Evolutionary conservation across 2,113 vertebrate genomes (phyloP).

Genomic region (Azemiops feae): DNA sequence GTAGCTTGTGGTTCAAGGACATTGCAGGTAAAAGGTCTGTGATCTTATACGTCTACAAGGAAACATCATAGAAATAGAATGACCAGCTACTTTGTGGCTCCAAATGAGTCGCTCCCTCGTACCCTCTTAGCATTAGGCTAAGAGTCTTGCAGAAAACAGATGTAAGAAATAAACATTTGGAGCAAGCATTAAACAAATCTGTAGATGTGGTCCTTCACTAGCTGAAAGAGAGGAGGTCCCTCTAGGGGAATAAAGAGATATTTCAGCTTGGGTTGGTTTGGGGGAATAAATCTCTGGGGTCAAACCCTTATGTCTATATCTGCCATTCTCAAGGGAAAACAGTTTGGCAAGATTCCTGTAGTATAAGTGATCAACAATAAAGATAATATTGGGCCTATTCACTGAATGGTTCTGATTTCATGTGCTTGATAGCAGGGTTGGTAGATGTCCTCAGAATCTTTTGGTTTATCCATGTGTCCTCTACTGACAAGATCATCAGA

Average conservation of each 20-base stretch:
- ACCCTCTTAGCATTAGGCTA: background rate
- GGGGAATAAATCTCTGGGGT: background rate
- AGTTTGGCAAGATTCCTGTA: background rate
- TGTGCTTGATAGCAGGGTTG: background rate
- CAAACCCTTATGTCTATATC: background rate
- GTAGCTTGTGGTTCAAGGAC: background rate
- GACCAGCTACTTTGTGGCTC: background rate
- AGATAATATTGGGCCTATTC: background rate
- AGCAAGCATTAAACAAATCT: background rate
- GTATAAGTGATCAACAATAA: background rate
- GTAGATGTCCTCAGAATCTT: background rate
- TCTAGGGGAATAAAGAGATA: background rate
- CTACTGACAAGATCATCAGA: background rate
- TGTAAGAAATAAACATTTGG: background rate
- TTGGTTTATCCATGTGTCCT: background rate
- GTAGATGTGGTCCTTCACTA: background rate
- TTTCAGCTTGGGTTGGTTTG: background rate
- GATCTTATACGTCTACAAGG: background rate
- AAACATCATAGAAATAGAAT: background rate
- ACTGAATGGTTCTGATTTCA: background rate
- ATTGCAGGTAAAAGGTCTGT: background rate
- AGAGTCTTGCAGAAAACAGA: background rate
- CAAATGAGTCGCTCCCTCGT: background rate
- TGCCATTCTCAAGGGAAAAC: background rate
- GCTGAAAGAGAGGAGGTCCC: background rate